A percentile compares a stretch with the other conserved stretches of the same genome.
Evolutionary conservation across 2,888 invertebrate genomes (phyloP).

Genomic region (Eugnorisma glareosa): DNA sequence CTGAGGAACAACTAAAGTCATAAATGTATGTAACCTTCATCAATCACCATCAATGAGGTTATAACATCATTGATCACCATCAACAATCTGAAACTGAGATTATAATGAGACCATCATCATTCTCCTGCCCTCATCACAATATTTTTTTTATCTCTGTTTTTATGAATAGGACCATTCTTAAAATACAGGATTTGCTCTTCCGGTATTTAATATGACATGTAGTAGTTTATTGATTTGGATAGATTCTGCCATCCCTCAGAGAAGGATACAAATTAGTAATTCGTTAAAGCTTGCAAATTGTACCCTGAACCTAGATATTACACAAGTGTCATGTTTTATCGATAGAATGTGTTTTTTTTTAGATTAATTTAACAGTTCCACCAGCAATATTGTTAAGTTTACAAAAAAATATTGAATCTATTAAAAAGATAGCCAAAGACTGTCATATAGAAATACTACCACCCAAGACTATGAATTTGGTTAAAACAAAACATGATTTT

Average conservation of each 20-base stretch:
- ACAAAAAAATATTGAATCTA: conserved; percentile 74
- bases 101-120: neutral
- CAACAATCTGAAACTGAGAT: neutral
- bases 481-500: conserved; percentile 41
- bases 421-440: conserved; percentile 74
- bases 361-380: conserved; percentile 81
- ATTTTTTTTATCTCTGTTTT: no score
- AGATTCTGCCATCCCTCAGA: no score
- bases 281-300: neutral
- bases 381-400: conserved; percentile 71
- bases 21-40: neutral
- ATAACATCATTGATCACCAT: no score
- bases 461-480: conserved; percentile 62
- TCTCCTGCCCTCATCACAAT: neutral
- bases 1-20: neutral
- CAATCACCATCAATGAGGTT: no score
- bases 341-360: conserved; percentile 25
- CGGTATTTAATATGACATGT: neutral
- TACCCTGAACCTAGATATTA: neutral
- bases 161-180: no score
- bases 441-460: conserved; percentile 73
- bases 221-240: neutral
- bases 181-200: neutral
- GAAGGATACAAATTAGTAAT: neutral
- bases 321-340: neutral